A percentile compares a stretch with the other conserved stretches of the same genome.
These are phyloP conservation scores for Pherbina coryleti DNA, from an alignment of 2,888 invertebrate species.

Conservation along the genomic window DNA sequence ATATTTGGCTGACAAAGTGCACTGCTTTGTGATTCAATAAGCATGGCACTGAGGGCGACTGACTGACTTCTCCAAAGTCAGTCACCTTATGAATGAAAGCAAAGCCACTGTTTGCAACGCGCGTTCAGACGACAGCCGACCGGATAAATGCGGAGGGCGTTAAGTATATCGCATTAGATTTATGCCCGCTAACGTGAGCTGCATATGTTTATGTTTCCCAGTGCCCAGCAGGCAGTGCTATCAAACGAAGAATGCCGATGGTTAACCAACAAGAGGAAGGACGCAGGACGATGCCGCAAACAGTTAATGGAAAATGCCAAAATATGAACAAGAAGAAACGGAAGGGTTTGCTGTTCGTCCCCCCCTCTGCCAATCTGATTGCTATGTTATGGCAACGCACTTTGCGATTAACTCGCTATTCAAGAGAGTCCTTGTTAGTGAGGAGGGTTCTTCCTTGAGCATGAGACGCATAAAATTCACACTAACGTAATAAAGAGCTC, in stretches of 20 bases:
- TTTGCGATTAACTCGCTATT: not conserved
- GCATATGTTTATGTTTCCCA: constrained; percentile 64
- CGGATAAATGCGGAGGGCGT: constrained; percentile 53
- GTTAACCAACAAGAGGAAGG: constrained; percentile 65
- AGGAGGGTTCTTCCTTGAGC: constrained; percentile 8
- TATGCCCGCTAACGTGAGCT: constrained; percentile 67
- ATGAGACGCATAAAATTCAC: constrained; percentile 63
- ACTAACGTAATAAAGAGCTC: constrained; percentile 68
- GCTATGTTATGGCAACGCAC: not conserved
- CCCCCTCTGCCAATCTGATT: not conserved
- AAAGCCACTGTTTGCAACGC: constrained; percentile 1
- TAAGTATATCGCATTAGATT: constrained; percentile 64
- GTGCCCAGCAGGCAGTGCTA: constrained; percentile 19
- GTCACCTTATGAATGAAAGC: constrained; percentile 39
- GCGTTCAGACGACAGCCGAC: not conserved
- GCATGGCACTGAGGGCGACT: not conserved
- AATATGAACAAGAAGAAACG: constrained; percentile 18
- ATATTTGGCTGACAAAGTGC: constrained; percentile 20
- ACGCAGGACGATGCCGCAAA: constrained; percentile 46
- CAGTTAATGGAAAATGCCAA: constrained; percentile 44
- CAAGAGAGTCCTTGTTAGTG: not conserved
- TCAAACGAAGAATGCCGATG: constrained; percentile 56
- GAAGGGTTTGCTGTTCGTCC: constrained; percentile 27
- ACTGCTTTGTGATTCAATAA: constrained; percentile 13
- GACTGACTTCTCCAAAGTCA: constrained; percentile 37